Conservation (phyloP, 2,888 invertebrate species). For the Agrochola circellaris region DNA sequence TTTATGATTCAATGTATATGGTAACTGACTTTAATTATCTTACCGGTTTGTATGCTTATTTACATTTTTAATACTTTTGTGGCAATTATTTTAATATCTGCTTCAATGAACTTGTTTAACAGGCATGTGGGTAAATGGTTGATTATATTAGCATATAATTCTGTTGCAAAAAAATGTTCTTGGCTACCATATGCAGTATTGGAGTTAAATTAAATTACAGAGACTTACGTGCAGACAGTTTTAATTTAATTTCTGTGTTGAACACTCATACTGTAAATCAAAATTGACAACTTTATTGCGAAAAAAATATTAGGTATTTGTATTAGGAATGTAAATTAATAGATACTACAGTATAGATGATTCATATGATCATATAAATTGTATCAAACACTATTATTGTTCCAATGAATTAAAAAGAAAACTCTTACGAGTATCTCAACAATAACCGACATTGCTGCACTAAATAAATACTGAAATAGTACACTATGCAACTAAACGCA, state of each 20-base stretch:
- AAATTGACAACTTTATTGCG: slow-evolving; percentile 14
- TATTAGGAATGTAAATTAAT: background rate
- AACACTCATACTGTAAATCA: slow-evolving; percentile 19
- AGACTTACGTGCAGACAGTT: slow-evolving; percentile 32
- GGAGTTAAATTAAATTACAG: slow-evolving; percentile 50
- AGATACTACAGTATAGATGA: background rate
- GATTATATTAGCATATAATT: slow-evolving; percentile 59
- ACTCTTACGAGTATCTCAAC: background rate
- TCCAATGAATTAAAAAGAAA: background rate
- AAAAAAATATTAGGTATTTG: background rate
- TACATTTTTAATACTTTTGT: slow-evolving; percentile 65
- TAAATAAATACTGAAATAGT: background rate
- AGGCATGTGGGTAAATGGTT: slow-evolving; percentile 54
- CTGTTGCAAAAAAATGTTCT: slow-evolving; percentile 46
- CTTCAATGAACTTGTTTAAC: slow-evolving; percentile 63
- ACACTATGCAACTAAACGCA: slow-evolving; percentile 10
- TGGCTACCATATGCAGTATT: slow-evolving; percentile 36
- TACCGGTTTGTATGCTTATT: slow-evolving; percentile 60
- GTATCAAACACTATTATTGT: background rate
- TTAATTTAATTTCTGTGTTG: slow-evolving; percentile 32
- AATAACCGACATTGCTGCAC: background rate
- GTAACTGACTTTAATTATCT: slow-evolving; percentile 46
- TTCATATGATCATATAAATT: background rate
- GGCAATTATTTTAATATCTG: slow-evolving; percentile 65
- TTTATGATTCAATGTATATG: slow-evolving; percentile 50